Evolutionary conservation across 2,888 invertebrate species (phyloP).

Genomic region (Athalia circularis): DNA sequence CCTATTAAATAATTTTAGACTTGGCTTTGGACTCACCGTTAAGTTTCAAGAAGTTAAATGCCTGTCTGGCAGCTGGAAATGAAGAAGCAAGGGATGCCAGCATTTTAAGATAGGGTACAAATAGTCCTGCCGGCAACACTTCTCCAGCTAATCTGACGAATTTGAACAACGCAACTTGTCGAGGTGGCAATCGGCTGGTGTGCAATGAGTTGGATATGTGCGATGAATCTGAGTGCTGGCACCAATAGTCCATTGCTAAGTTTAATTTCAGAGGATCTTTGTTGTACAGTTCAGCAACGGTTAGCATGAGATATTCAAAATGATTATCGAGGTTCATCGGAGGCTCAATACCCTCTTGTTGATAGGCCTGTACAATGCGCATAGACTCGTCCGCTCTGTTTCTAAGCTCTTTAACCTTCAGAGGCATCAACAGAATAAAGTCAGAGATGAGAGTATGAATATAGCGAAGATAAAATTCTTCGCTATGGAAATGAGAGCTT

Average conservation of each 20-base stretch:
- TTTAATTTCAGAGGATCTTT: slow-evolving; percentile 83
- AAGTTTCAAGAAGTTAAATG: slow-evolving; percentile 86
- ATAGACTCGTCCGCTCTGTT: slow-evolving; percentile 93
- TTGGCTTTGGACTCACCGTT: slow-evolving; percentile 72
- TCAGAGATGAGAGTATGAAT: slow-evolving; percentile 92
- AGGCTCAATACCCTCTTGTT: slow-evolving; percentile 85
- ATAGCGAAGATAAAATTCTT: slow-evolving; percentile 89
- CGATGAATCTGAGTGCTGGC: slow-evolving; percentile 75
- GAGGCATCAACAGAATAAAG: slow-evolving; percentile 94
- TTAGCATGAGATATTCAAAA: slow-evolving; percentile 89
- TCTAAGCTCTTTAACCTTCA: slow-evolving; percentile 89
- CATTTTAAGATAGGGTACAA: slow-evolving; percentile 92
- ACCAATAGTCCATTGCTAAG: slow-evolving; percentile 90
- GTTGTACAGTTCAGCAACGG: slow-evolving; percentile 86
- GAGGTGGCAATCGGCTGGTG: slow-evolving; percentile 74
- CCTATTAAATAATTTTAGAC: neutral
- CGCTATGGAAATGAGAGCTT: slow-evolving; percentile 81
- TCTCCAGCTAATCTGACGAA: slow-evolving; percentile 93
- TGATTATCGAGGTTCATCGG: slow-evolving; percentile 85
- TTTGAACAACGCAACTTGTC: slow-evolving; percentile 90
- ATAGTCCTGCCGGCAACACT: slow-evolving; percentile 87
- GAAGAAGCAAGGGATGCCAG: slow-evolving; percentile 87
- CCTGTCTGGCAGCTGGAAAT: slow-evolving; percentile 85
- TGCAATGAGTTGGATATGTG: slow-evolving; percentile 69
- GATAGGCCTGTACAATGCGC: slow-evolving; percentile 84